A percentile compares a stretch with the other conserved stretches of the same genome.
Evolutionary conservation across 1,140 invertebrate species (phyloP).

Genomic region (Heliconius hermathena): DNA sequence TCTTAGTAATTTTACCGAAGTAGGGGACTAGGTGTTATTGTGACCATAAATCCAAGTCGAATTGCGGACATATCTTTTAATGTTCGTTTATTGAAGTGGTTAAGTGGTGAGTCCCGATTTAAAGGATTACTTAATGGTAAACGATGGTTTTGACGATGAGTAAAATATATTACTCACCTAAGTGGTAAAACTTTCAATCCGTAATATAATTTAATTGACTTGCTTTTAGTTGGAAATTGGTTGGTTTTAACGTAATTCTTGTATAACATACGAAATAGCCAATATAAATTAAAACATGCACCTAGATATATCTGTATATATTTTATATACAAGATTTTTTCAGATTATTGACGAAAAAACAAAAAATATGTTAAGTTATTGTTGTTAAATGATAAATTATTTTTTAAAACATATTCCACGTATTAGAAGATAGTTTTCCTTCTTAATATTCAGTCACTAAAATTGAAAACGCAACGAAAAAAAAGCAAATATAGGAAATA

Average conservation of each 20-base stretch:
- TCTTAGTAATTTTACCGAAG: neutral
- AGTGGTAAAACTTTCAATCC: conserved; percentile 28
- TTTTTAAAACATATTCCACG: no score
- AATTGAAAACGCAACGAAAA: no score
- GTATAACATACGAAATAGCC: no score
- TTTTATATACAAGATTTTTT: no score
- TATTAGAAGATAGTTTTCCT: no score
- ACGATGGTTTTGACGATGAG: conserved; percentile 23
- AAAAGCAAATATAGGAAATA: neutral
- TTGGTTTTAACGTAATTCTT: neutral
- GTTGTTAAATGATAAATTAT: no score
- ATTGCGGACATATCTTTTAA: conserved; percentile 77
- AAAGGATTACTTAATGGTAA: conserved; percentile 36
- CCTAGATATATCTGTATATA: no score
- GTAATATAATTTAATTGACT: conserved; percentile 16
- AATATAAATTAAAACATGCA: no score
- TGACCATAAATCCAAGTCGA: conserved; percentile 73
- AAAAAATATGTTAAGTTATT: no score
- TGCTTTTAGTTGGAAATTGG: neutral
- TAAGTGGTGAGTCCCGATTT: conserved; percentile 37
- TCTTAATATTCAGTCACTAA: no score
- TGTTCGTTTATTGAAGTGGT: conserved; percentile 74
- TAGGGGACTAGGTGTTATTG: conserved; percentile 54
- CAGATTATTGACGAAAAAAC: no score
- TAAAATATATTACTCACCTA: conserved; percentile 14